Conservation (phyloP, 2,113 vertebrate species). For the Elephantulus edwardii region DNA sequence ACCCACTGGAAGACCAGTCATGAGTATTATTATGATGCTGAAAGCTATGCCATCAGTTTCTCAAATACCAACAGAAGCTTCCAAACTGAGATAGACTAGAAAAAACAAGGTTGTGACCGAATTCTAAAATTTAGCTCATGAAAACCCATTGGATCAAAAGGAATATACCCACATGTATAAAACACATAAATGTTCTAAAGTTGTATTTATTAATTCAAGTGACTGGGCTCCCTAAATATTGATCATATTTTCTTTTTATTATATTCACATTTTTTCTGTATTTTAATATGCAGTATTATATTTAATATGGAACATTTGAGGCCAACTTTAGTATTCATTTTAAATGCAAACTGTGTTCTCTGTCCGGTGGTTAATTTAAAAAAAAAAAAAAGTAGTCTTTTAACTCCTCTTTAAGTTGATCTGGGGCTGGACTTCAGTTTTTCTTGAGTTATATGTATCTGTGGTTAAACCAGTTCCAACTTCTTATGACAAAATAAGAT, state of each 20-base stretch:
- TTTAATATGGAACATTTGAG: not conserved
- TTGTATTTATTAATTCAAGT: not conserved
- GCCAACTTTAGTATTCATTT: not conserved
- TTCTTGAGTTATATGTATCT: not conserved
- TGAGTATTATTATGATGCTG: not conserved
- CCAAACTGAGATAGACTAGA: not conserved
- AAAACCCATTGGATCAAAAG: not conserved
- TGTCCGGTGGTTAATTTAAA: not conserved
- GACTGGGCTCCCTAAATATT: not conserved
- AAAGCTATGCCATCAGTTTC: not conserved
- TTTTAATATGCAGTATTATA: not conserved
- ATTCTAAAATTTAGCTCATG: not conserved
- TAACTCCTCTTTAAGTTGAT: not conserved
- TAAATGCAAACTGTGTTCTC: not conserved
- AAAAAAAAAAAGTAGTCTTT: not conserved
- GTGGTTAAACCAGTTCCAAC: not conserved
- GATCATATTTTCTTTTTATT: conserved; percentile 7
- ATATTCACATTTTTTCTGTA: not conserved
- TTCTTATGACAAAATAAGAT: not conserved
- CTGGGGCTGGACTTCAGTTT: not conserved
- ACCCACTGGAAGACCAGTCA: too few species aligned
- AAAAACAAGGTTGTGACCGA: too few species aligned
- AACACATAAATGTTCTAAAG: not conserved
- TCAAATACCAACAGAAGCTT: not conserved
- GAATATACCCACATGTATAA: too few species aligned